A percentile compares a stretch with the other conserved stretches of the same genome.
These are phyloP conservation scores for Epirrita christyi DNA, from an alignment of 2,888 invertebrate genomes.

Conservation along the genomic window DNA sequence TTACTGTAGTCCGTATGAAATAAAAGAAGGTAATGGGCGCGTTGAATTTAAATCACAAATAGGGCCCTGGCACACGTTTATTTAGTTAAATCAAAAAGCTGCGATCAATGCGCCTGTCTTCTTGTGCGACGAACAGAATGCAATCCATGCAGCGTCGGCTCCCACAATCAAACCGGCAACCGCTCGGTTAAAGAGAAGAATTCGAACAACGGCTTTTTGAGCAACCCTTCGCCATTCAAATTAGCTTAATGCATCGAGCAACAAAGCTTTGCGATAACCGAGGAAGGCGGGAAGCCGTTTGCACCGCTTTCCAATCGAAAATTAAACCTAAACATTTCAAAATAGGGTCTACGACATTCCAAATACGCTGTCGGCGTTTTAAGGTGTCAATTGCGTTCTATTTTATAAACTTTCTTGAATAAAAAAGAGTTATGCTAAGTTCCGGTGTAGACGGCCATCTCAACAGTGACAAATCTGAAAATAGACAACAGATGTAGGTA, in stretches of 20 bases:
- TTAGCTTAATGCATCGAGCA: conserved; percentile 80
- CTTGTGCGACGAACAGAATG: conserved; percentile 74
- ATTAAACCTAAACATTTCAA: conserved; percentile 58
- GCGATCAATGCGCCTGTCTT: conserved; percentile 70
- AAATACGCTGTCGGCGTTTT: conserved; percentile 44
- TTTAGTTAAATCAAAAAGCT: conserved; percentile 67
- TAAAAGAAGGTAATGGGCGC: conserved; percentile 54
- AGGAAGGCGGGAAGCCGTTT: conserved; percentile 63
- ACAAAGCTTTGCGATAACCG: conserved; percentile 80
- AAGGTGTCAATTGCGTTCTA: conserved; percentile 44
- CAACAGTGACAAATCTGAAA: conserved; percentile 75
- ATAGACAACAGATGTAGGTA: conserved; percentile 80
- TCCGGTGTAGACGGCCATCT: conserved; percentile 72
- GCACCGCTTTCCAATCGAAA: conserved; percentile 57
- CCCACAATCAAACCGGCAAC: conserved; percentile 72
- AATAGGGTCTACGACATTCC: conserved; percentile 46
- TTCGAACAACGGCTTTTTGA: conserved; percentile 81
- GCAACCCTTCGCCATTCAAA: conserved; percentile 78
- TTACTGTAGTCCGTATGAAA: conserved; percentile 43
- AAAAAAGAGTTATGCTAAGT: conserved; percentile 70
- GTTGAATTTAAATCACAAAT: conserved; percentile 59
- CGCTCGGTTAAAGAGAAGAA: conserved; percentile 74
- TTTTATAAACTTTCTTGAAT: conserved; percentile 48
- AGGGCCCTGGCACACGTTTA: conserved; percentile 47
- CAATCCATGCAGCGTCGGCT: conserved; percentile 68